Percentiles rank a stretch among this genome's conserved stretches.
Conservation (phyloP, 2,797 vertebrate species). For the Nyctibius grandis region DNA sequence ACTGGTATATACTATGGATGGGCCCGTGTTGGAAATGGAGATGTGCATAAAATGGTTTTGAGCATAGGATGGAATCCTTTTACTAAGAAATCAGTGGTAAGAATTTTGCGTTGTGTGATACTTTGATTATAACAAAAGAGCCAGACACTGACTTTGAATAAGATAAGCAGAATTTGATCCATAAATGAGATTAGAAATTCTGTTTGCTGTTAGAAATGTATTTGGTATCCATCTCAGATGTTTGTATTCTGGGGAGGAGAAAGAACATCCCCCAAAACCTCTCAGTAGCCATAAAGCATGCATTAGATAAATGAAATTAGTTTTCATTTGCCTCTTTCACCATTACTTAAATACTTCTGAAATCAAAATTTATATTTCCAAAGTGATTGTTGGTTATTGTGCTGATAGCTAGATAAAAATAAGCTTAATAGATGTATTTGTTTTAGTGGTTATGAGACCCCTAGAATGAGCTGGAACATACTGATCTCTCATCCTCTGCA, state of each 20-base stretch:
- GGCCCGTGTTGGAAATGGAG: constrained; percentile 82
- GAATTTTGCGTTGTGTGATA: background rate
- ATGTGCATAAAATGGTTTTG: constrained; percentile 94
- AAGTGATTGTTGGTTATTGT: background rate
- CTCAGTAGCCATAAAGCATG: background rate
- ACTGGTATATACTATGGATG: constrained; percentile 93
- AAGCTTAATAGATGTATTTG: background rate
- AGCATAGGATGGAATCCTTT: constrained; percentile 94
- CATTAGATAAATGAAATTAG: background rate
- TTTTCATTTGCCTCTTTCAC: background rate
- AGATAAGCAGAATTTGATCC: background rate
- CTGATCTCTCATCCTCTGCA: background rate
- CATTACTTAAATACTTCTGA: background rate
- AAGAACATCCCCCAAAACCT: fast-evolving
- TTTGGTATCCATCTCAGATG: background rate
- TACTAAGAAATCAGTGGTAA: constrained; percentile 90
- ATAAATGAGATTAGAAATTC: background rate
- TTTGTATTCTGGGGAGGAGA: background rate
- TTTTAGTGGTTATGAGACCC: background rate
- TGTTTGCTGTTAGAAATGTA: background rate
- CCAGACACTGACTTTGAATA: background rate
- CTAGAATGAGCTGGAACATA: background rate
- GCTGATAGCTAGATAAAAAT: background rate
- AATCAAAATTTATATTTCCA: background rate
- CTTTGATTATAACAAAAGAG: background rate